Conservation (phyloP, 2,797 vertebrate genomes). For the Hippopotamyrus pictus region DNA sequence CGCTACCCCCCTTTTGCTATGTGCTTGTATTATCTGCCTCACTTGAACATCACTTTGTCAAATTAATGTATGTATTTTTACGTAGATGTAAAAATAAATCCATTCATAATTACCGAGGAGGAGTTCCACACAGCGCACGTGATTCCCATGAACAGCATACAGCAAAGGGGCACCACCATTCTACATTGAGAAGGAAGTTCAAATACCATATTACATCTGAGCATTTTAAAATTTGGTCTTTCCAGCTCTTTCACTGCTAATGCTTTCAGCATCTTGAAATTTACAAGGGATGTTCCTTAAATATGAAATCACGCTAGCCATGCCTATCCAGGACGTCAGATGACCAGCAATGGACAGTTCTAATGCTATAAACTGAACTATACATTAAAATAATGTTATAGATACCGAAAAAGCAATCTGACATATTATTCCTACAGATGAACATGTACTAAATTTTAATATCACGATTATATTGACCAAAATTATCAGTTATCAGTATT, state of each 20-base stretch:
- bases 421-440: not conserved
- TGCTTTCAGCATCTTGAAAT: not conserved
- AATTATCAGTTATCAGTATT: not conserved
- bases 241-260: not conserved
- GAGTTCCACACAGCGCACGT: constrained; percentile 94
- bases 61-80: not conserved
- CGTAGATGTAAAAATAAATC: not conserved
- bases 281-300: not conserved
- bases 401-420: not conserved
- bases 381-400: not conserved
- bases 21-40: not conserved
- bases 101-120: constrained; percentile 62
- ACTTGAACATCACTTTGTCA: not conserved
- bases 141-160: constrained; percentile 95
- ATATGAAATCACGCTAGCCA: not conserved
- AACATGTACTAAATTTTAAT: not conserved
- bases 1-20: not conserved
- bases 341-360: not conserved
- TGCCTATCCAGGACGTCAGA: not conserved
- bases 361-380: not conserved
- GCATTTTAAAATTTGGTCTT: not conserved
- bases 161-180: constrained; percentile 94
- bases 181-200: constrained; percentile 56
- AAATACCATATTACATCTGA: constrained; percentile 9
- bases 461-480: not conserved